Conservation (phyloP, 2,113 vertebrate genomes). For the Poecilia latipinna region DNA sequence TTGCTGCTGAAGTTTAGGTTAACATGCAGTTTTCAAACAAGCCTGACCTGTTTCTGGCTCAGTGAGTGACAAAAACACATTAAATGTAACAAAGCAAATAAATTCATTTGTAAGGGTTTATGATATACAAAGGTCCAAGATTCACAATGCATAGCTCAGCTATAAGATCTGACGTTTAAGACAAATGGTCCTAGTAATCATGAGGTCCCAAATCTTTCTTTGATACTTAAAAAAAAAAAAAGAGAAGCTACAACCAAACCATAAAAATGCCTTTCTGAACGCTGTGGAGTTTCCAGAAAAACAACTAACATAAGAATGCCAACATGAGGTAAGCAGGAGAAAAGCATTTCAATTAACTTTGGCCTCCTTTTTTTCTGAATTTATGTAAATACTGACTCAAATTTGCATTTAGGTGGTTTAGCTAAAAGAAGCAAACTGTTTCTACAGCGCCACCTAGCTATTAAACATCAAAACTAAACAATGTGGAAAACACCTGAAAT, state of each 20-base stretch:
- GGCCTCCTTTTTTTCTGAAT: not conserved
- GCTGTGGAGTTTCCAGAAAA: conserved; percentile 34
- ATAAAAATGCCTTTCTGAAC: not conserved
- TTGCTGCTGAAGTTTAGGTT: not conserved
- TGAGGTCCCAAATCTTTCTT: conserved; percentile 47
- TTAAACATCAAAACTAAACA: conserved; percentile 28
- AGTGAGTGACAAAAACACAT: conserved; percentile 35
- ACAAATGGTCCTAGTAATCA: conserved; percentile 68
- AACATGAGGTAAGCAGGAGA: conserved; percentile 26
- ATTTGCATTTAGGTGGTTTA: conserved; percentile 16
- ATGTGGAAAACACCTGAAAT: conserved; percentile 20
- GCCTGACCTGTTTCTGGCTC: conserved; percentile 51
- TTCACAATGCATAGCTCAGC: conserved; percentile 80
- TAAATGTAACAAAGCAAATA: conserved; percentile 18
- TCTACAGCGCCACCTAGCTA: conserved; percentile 45
- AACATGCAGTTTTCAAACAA: conserved; percentile 4
- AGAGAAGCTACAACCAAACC: not conserved
- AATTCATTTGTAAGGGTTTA: conserved; percentile 48
- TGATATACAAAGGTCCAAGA: conserved; percentile 70
- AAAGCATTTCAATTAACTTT: not conserved
- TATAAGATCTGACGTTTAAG: conserved; percentile 71
- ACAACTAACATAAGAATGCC: conserved; percentile 3
- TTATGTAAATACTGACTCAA: conserved; percentile 47
- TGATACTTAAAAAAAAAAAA: conserved; percentile 26
- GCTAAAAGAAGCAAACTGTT: not conserved